Conservation (phyloP, 2,888 invertebrate species). For the Protonemura montana region DNA sequence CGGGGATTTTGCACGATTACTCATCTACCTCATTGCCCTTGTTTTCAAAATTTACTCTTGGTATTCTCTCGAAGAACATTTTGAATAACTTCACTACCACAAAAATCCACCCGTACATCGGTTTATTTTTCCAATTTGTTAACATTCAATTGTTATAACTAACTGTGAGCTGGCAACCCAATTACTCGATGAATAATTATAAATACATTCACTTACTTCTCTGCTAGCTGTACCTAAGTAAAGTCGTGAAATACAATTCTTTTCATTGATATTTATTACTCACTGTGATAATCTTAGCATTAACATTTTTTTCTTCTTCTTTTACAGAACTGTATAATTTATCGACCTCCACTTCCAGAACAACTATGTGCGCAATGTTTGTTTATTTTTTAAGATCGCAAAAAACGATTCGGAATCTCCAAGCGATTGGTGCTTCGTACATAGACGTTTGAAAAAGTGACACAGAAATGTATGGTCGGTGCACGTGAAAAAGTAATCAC, state of each 20-base stretch:
- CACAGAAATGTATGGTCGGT: conserved; percentile 13
- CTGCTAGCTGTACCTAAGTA: background rate
- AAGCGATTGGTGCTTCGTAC: conserved; percentile 40
- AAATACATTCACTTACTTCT: background rate
- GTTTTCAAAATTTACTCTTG: too few species aligned
- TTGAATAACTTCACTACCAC: too few species aligned
- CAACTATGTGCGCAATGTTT: conserved; percentile 38
- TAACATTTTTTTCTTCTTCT: conserved; percentile 35
- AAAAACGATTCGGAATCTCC: conserved; percentile 37
- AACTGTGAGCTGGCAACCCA: background rate
- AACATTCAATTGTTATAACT: too few species aligned
- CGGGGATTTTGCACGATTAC: background rate
- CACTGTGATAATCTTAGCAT: background rate
- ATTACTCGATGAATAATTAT: background rate
- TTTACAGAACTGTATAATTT: conserved; percentile 37
- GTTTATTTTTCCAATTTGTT: too few species aligned
- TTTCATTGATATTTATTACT: background rate
- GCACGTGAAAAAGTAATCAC: background rate
- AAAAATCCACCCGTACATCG: too few species aligned
- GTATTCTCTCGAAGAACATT: too few species aligned
- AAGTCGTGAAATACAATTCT: background rate
- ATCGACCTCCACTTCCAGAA: conserved; percentile 27
- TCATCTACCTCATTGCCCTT: too few species aligned
- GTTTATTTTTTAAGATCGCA: conserved; percentile 41
- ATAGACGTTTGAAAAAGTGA: conserved; percentile 17